Conservation (phyloP, 1,140 invertebrate genomes). For the Calliphora vicina region DNA sequence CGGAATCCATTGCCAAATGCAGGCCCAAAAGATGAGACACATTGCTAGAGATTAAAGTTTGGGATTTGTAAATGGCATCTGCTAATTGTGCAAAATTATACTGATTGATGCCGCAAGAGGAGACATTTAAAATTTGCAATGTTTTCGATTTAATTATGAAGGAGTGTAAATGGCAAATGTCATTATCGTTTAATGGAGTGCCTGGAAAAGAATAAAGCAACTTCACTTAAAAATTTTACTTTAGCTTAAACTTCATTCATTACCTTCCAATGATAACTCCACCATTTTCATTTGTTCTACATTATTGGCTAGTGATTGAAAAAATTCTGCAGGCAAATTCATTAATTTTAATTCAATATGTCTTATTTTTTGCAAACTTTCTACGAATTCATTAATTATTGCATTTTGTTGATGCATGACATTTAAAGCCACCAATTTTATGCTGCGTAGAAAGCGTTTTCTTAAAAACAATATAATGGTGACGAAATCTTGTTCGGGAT, state of each 20-base stretch:
- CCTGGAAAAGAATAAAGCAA: conserved; percentile 3
- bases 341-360: conserved; percentile 49
- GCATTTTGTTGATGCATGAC: background rate
- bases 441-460: conserved; percentile 2
- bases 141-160: conserved; percentile 46
- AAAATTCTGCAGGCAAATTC: conserved; percentile 50
- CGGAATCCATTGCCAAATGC: conserved; percentile 45
- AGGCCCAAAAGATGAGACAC: conserved; percentile 45
- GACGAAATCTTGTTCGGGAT: conserved; percentile 46
- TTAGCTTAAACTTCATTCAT: background rate
- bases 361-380: conserved; percentile 35
- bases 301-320: conserved; percentile 46
- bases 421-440: conserved; percentile 23
- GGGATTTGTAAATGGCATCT: conserved; percentile 53
- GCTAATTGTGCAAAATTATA: conserved; percentile 53
- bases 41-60: conserved; percentile 39
- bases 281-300: conserved; percentile 42
- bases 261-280: conserved; percentile 49
- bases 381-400: conserved; percentile 45
- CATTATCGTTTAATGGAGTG: conserved; percentile 40
- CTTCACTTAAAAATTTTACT: background rate
- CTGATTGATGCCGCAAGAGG: conserved; percentile 48
- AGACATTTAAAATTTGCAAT: conserved; percentile 46
- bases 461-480: conserved; percentile 48
- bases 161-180: conserved; percentile 40